These are phyloP conservation scores for Artemisiospiza belli DNA, from an alignment of 2,113 vertebrate species.

Conservation along the genomic window DNA sequence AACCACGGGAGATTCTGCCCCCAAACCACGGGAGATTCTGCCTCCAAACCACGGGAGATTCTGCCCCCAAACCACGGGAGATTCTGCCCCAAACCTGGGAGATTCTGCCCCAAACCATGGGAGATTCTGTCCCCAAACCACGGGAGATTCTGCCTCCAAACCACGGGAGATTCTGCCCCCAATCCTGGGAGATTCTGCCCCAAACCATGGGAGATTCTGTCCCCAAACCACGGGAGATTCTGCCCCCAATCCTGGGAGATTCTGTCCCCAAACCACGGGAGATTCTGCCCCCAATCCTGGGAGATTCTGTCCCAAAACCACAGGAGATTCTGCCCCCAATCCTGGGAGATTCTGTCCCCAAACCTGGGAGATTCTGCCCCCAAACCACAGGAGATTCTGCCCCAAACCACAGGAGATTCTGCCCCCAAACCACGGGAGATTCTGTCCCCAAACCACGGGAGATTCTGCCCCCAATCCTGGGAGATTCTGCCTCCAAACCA, in stretches of 20 bases:
- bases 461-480: no score
- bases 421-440: no score
- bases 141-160: no score
- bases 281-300: not conserved
- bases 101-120: not conserved
- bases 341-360: not conserved
- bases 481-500: no score
- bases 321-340: not conserved
- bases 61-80: accelerated
- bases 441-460: no score
- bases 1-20: not conserved
- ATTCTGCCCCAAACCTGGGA: not conserved
- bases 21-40: not conserved
- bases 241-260: accelerated
- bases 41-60: no score
- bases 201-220: no score
- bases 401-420: no score
- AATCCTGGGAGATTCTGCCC: no score
- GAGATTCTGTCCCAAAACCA: not conserved
- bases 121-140: not conserved
- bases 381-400: no score
- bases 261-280: not conserved
- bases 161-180: no score
- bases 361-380: not conserved
- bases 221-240: not conserved